Evolutionary conservation across 2,888 invertebrate species (phyloP), one percentile per base, ranked within the genome.

Genomic region (Acronicta leporina): DNA sequence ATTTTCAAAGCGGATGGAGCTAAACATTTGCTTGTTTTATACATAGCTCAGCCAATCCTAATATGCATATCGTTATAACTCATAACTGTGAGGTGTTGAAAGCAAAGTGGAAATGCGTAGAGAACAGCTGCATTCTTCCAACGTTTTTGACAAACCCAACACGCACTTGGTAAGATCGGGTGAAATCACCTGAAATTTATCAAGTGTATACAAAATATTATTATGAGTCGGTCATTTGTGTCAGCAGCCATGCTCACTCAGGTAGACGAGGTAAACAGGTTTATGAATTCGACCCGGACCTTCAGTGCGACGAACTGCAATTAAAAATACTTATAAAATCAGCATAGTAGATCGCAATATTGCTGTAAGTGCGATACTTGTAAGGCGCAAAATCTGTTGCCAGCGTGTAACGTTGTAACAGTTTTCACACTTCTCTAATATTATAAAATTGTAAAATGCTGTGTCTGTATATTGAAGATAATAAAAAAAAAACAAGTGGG

Each of bases 241-340:
- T 69, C 64, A 64, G 66, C 60, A 53, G 30, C 41, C 42, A 51
- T 30, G 15, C 44, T 48, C 62, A 69, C 44, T 48, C 68, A 70
- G 69, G 53, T 70, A 63, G 40, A 46, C 46, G 46, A 63, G 53
- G 54, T 54, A 57, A 72, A 68, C 69, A 68, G 63, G 68, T 70
- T 48, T 52, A 72, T 35, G 44, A 54, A 11, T 8, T 53, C 10
- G 53, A 57, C 30, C 46, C 62, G 30, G 53, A 48, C 53, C 47
- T 50, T 49, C 16, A 43, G 47, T 40, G 38, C 41, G 40, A 44
- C 43, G 10, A 43, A 20, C 38, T 38, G 38, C n/a, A 38, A 38
- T 38, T 43, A 25, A 16, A 43, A 25, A 4, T 16, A 30, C 8
- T 1, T 30, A 56, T 43, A 16, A 50, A 50, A 16, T 54, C 15